These are phyloP conservation scores for Esox lucius DNA, from an alignment of 2,797 vertebrate species.

Conservation along the genomic window DNA sequence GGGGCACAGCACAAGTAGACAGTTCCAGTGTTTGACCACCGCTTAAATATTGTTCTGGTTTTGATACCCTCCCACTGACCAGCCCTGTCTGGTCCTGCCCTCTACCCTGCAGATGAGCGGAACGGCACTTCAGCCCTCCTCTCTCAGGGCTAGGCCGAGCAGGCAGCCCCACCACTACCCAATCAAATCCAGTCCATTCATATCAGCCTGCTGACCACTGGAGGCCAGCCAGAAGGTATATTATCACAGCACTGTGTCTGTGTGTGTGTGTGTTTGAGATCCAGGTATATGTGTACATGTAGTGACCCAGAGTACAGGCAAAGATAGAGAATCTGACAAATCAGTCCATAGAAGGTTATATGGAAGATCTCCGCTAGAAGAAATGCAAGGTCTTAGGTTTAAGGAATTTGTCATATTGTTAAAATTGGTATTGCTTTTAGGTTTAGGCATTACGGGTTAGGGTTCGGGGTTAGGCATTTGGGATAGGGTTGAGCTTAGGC, in stretches of 20 bases:
- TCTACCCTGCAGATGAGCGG: constrained; percentile 47
- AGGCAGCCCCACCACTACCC: constrained; percentile 11
- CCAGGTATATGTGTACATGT: too few species aligned
- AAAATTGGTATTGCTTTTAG: too few species aligned
- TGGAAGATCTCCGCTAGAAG: too few species aligned
- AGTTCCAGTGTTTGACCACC: constrained; percentile 9
- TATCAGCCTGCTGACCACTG: background rate
- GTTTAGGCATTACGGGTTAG: too few species aligned
- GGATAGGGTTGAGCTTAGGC: too few species aligned
- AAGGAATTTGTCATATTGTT: too few species aligned
- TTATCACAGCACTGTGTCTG: background rate
- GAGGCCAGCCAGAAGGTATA: background rate
- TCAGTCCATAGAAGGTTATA: too few species aligned
- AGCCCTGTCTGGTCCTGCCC: constrained; percentile 56
- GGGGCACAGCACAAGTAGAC: constrained; percentile 24
- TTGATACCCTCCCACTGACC: constrained; percentile 51
- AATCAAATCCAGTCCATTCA: constrained; percentile 18
- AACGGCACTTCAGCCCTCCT: constrained; percentile 16
- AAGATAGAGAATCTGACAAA: too few species aligned
- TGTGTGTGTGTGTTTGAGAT: background rate
- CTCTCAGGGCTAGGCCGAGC: background rate
- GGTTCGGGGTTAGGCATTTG: too few species aligned
- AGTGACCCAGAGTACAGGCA: too few species aligned
- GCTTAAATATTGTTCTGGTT: constrained; percentile 64
- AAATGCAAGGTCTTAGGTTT: too few species aligned